Evolutionary conservation across 2,113 vertebrate species (phyloP).

Genomic region (Melierax canorus): DNA sequence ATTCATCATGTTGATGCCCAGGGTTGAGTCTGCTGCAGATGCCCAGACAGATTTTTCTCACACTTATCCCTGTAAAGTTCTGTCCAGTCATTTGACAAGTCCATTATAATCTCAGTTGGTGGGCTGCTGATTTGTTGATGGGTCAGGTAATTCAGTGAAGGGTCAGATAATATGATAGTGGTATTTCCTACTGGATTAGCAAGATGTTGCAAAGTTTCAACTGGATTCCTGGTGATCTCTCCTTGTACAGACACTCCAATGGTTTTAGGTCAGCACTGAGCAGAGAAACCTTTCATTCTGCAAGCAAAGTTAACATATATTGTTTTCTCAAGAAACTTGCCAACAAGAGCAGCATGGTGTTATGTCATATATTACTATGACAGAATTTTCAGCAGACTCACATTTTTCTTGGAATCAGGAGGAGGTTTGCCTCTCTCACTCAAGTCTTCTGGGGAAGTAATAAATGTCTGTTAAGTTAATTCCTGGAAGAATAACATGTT

Average conservation of each 20-base stretch:
- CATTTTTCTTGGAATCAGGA: not conserved
- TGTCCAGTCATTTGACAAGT: not conserved
- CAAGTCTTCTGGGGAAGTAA: not conserved
- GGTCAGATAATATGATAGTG: not conserved
- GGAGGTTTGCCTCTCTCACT: not conserved
- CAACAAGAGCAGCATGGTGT: not conserved
- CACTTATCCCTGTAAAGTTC: not conserved
- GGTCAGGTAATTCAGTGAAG: not conserved
- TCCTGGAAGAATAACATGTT: not conserved
- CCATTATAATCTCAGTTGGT: not conserved
- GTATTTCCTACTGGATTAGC: not conserved
- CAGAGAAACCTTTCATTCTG: not conserved
- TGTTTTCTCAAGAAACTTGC: not conserved
- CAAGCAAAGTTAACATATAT: not conserved
- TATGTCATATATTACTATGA: not conserved
- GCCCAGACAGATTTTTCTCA: not conserved
- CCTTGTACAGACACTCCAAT: not conserved
- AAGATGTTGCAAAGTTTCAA: not conserved
- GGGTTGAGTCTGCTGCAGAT: not conserved
- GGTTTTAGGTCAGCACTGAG: not conserved
- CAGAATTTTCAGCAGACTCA: not conserved
- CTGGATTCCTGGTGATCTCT: not conserved
- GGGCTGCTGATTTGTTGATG: not conserved
- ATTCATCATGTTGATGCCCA: not conserved
- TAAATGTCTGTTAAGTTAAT: not conserved